phyloP scores from a whole-genome alignment of 1,140 invertebrate species.

The Drosophila saltans region DNA sequence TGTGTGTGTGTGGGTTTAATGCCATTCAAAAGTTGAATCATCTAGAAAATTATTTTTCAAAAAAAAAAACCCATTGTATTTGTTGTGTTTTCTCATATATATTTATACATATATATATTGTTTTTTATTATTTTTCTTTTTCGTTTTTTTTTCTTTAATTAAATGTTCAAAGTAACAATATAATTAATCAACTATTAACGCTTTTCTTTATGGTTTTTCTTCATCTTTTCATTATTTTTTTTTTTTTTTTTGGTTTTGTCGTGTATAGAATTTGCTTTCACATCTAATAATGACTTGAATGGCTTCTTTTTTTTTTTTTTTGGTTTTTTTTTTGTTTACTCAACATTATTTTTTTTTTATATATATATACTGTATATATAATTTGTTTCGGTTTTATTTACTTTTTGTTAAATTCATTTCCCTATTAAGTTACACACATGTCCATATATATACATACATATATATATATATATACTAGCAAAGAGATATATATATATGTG shows the following conservation, averaged over 20 bases:
- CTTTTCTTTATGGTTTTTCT: slow-evolving; percentile 45
- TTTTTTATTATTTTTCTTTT: slow-evolving; percentile 58
- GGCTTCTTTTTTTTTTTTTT: slow-evolving; percentile 35
- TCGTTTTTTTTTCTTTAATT: slow-evolving; percentile 47
- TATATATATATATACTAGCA: slow-evolving; percentile 23
- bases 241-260: slow-evolving; percentile 43
- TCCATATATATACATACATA: slow-evolving; percentile 37
- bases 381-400: slow-evolving; percentile 55
- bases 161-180: slow-evolving; percentile 81
- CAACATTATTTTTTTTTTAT: slow-evolving; percentile 54
- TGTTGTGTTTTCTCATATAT: slow-evolving; percentile 75
- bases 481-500: slow-evolving; percentile 36
- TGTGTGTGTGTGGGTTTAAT: slow-evolving; percentile 19
- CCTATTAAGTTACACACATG: slow-evolving; percentile 74
- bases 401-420: slow-evolving; percentile 72
- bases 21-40: slow-evolving; percentile 22
- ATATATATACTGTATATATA: slow-evolving; percentile 10
- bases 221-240: slow-evolving; percentile 19
- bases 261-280: slow-evolving; percentile 75
- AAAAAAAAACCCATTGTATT: slow-evolving; percentile 68
- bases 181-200: slow-evolving; percentile 81
- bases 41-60: slow-evolving; percentile 46
- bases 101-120: slow-evolving; percentile 76
- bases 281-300: slow-evolving; percentile 80
- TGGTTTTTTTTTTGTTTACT: slow-evolving; percentile 35